A percentile compares a stretch with the other conserved stretches of the same genome.
Evolutionary conservation across 1,140 invertebrate genomes (phyloP).

Genomic region (Drosophila subpulchrella): DNA sequence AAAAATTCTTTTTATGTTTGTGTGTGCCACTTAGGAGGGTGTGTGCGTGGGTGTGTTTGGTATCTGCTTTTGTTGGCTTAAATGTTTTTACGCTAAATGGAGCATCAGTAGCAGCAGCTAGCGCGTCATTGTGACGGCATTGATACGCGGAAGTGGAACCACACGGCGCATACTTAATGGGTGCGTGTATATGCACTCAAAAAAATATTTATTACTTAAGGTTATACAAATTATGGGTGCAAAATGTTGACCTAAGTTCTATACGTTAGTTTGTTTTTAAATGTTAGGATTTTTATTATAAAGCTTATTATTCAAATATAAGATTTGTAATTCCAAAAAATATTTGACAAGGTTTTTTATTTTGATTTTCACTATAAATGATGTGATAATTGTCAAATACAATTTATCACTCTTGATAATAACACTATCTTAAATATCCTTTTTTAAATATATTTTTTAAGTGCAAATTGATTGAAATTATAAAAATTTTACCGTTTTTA

Average conservation of each 20-base stretch:
- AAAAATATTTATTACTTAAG: neutral
- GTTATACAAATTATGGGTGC: too few relatives aligned
- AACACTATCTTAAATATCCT: too few relatives aligned
- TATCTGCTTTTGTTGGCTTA: conserved; percentile 63
- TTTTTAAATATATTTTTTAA: too few relatives aligned
- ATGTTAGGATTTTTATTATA: too few relatives aligned
- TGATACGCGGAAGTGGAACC: conserved; percentile 67
- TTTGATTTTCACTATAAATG: too few relatives aligned
- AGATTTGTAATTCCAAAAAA: too few relatives aligned
- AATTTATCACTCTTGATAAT: neutral
- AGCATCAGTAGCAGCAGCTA: conserved; percentile 40
- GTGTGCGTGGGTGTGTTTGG: conserved; percentile 17
- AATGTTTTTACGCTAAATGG: conserved; percentile 75
- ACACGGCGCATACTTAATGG: conserved; percentile 64
- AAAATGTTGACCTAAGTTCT: too few relatives aligned
- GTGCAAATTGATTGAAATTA: too few relatives aligned
- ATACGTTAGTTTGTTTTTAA: too few relatives aligned
- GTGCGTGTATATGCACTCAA: conserved; percentile 16
- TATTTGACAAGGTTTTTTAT: too few relatives aligned
- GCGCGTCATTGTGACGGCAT: conserved; percentile 61
- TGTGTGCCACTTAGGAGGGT: conserved; percentile 40
- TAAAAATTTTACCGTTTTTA: too few relatives aligned
- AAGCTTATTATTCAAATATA: too few relatives aligned
- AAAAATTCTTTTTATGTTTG: conserved; percentile 27
- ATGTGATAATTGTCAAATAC: neutral